Conservation (phyloP, 2,888 invertebrate species). For the Archips crataeganus region DNA sequence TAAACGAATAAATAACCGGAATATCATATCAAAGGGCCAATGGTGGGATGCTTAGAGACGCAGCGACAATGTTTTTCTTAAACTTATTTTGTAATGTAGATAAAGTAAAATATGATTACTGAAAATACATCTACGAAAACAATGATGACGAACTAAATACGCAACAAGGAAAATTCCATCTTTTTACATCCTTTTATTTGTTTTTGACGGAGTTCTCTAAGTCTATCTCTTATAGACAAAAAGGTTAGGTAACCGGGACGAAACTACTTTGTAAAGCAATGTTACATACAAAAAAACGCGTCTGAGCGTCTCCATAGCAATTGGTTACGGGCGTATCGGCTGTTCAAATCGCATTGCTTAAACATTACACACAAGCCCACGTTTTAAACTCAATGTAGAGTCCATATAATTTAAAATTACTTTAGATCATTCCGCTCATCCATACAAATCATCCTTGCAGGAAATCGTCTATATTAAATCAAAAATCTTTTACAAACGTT, state of each 20-base stretch:
- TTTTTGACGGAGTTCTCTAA: too few species aligned
- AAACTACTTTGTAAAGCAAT: neutral
- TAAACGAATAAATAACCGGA: constrained; percentile 76
- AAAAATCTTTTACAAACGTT: too few species aligned
- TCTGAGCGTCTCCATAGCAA: constrained; percentile 35
- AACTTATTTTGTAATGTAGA: neutral
- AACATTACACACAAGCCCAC: constrained; percentile 33
- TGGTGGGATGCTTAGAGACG: neutral
- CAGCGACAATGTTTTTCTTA: neutral
- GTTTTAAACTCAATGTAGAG: constrained; percentile 12
- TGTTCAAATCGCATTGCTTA: constrained; percentile 40
- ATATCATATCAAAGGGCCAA: constrained; percentile 78
- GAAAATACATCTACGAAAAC: too few species aligned
- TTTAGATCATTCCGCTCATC: constrained; percentile 12
- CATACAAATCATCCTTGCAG: neutral
- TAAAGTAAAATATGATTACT: neutral
- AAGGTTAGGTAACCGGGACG: neutral
- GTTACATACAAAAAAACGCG: neutral
- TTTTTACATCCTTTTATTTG: too few species aligned
- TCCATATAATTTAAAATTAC: constrained; percentile 37
- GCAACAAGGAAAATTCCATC: too few species aligned
- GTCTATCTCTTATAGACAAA: too few species aligned
- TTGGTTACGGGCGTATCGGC: constrained; percentile 38
- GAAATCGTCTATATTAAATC: neutral
- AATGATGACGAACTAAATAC: too few species aligned